Base-by-base conservation (phyloP, 2,888 invertebrate genomes). In the Bombylius discolor region DNA sequence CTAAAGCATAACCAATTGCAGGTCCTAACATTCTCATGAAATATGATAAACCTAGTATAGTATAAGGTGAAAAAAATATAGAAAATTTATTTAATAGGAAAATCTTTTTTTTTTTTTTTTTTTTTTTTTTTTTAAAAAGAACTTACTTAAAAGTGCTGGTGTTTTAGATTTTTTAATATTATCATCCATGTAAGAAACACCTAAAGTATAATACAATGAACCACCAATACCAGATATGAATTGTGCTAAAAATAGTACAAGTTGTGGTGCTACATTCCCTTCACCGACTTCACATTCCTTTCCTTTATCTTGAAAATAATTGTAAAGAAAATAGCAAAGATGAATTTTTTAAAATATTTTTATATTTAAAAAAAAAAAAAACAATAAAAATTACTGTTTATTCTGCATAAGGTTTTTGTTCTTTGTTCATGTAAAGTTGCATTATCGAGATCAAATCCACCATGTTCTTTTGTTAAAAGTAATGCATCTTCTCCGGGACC, bases 141-240 rank as follows among this genome's bases (percentile, higher is more conserved):
- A 76, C 78, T 77, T 70, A 81, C 85, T 84, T 58, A 85, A 76
- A 47, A 85, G 70, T 4, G 81, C 81, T n/a, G 85, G 84, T 1
- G 85, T 84, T 66, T 83, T 84, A 5, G 84, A 82, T 66, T 82
- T 83, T 64, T 83, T 81, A n/a, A 84, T 82, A 64, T 85, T 86
- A 65, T 86, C 86, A 66, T 86, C 86, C 82, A 86, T 82, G 66
- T 86, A 86, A 3, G 85, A 79, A 0, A 84, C 80, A 5, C 85
- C 85, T 13, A 86, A 74, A 0, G 83, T 83, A 64, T 82, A 83
- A 66, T 82, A 85, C 1, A 85, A 71, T 1, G 83, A 81, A 44
- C 83, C 83, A 32, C 85, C 85, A 47, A 85, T 79, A 3, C 85
- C 85, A 4, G 84, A 83, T 48, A 87, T 79, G 56, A 85, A 78